phyloP scores from a whole-genome alignment of 1,140 invertebrate species.

The Euura lappo region DNA sequence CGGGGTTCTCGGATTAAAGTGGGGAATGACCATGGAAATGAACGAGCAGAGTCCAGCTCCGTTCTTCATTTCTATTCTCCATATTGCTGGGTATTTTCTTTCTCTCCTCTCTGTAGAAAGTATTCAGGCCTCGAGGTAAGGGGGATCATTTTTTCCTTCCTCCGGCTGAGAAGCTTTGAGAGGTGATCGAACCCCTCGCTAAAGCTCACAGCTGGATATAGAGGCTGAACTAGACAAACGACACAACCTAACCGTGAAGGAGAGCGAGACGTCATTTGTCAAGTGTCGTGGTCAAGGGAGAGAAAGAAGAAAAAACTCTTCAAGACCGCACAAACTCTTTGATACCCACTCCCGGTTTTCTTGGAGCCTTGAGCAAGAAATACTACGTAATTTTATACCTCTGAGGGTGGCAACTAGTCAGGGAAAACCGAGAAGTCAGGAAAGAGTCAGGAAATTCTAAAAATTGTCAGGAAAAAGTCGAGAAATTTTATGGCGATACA shows the following conservation, averaged over 20 bases:
- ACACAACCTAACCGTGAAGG: background rate
- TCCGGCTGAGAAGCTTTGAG: background rate
- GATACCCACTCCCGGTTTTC: no score
- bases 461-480: no score
- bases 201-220: background rate
- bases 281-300: background rate
- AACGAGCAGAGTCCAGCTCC: conserved; percentile 18
- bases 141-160: background rate
- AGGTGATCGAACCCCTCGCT: background rate
- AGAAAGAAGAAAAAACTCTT: no score
- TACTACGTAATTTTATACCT: no score
- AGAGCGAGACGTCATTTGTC: background rate
- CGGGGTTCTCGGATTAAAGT: background rate
- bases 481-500: no score
- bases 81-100: background rate
- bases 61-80: conserved; percentile 18
- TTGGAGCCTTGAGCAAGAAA: no score
- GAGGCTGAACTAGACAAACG: background rate
- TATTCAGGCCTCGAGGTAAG: no score
- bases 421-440: no score
- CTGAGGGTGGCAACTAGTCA: no score
- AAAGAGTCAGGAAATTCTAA: no score
- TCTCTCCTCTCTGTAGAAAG: background rate
- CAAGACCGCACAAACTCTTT: no score
- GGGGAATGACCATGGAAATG: conserved; percentile 17